Evolutionary conservation across 2,888 invertebrate genomes (phyloP).

Genomic region (Hetaerina titia): DNA sequence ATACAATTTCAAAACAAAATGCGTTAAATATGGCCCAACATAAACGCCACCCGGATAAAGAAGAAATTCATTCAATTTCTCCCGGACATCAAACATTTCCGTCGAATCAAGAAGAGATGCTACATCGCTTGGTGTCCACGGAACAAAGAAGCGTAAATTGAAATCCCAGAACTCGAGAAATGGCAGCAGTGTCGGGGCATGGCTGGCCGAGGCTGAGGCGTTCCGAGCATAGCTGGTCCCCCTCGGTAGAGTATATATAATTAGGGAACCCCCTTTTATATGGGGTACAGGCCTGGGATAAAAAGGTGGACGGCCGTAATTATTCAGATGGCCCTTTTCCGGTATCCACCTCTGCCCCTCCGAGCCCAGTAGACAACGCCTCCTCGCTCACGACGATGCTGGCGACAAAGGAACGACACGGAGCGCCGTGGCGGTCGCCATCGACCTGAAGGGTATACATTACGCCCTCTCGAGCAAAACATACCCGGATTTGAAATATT

Average conservation of each 20-base stretch:
- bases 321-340: not conserved
- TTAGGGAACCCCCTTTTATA: not conserved
- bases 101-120: not conserved
- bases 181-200: not conserved
- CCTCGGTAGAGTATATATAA: not conserved
- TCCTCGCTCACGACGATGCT: too few species aligned
- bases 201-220: not conserved
- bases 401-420: not conserved
- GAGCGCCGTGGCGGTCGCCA: not conserved
- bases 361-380: not conserved
- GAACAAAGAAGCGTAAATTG: not conserved
- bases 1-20: too few species aligned
- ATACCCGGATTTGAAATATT: not conserved
- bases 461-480: not conserved
- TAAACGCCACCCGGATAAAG: not conserved
- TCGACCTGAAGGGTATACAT: not conserved
- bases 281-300: not conserved
- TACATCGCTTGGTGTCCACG: not conserved
- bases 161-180: not conserved
- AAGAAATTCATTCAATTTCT: not conserved
- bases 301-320: not conserved
- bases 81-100: not conserved
- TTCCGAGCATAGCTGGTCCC: not conserved
- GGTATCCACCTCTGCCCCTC: not conserved
- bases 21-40: too few species aligned